These are phyloP conservation scores for Philopedon plagiatum DNA, from an alignment of 2,888 invertebrate genomes.

Conservation along the genomic window DNA sequence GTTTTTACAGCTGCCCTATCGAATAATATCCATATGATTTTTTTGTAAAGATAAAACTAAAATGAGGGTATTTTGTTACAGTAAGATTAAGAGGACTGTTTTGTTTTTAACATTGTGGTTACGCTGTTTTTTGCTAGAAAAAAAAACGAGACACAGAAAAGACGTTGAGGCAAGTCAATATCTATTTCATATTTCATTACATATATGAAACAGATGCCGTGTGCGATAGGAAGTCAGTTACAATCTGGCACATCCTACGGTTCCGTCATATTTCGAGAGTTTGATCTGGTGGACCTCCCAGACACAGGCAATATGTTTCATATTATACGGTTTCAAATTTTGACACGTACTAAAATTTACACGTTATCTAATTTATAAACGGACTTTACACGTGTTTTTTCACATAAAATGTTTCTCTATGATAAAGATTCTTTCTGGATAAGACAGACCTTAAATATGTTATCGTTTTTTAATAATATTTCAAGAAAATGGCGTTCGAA, in stretches of 20 bases:
- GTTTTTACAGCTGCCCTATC: not conserved
- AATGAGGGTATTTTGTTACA: no score
- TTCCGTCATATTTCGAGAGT: conserved; percentile 2
- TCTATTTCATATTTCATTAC: no score
- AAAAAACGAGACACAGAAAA: no score
- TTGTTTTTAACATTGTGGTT: no score
- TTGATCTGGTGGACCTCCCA: not conserved
- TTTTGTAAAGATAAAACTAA: not conserved
- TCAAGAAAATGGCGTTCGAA: no score
- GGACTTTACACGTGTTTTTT: not conserved
- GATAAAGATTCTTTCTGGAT: no score
- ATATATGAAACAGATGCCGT: not conserved
- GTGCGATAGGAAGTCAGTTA: not conserved
- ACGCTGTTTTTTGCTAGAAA: no score
- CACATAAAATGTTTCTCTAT: no score
- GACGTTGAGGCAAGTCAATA: no score
- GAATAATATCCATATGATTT: not conserved
- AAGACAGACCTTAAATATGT: no score
- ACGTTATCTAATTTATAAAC: not conserved
- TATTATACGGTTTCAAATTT: conserved; percentile 1
- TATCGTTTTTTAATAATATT: no score
- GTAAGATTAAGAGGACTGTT: no score
- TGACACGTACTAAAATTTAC: conserved; percentile 6
- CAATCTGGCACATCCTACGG: conserved; percentile 1
- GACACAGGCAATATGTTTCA: not conserved